Conservation (phyloP, 2,888 invertebrate species). For the Apodemia zela region DNA sequence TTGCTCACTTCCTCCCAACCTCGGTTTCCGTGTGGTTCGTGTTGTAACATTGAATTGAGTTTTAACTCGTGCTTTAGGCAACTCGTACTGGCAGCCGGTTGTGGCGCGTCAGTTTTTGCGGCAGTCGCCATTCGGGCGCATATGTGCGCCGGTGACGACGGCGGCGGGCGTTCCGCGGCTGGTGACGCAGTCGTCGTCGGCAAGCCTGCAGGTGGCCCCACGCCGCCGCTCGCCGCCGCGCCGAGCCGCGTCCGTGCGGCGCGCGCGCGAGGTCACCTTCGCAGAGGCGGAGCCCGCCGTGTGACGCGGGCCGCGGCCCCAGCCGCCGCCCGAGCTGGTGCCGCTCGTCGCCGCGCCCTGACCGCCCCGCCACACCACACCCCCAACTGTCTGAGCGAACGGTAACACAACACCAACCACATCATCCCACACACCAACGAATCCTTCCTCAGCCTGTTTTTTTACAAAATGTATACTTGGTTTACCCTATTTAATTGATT, state of each 20-base stretch:
- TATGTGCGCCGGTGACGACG: slow-evolving; percentile 41
- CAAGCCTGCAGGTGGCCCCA: slow-evolving; percentile 62
- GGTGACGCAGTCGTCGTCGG: slow-evolving; percentile 66
- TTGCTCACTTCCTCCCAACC: too few species aligned
- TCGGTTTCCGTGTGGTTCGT: too few species aligned
- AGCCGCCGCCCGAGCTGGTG: slow-evolving; percentile 70
- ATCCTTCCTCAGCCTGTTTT: not conserved
- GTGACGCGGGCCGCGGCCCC: slow-evolving; percentile 78
- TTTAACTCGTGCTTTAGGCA: slow-evolving; percentile 34
- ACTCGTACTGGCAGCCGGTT: slow-evolving; percentile 84
- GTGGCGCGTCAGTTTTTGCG: slow-evolving; percentile 87
- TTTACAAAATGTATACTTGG: not conserved
- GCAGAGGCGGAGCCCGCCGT: slow-evolving; percentile 58
- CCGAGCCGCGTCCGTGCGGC: slow-evolving; percentile 68
- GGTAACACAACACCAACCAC: slow-evolving; percentile 27
- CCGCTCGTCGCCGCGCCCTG: slow-evolving; percentile 54
- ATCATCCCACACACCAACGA: slow-evolving; percentile 56
- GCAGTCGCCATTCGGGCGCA: slow-evolving; percentile 82
- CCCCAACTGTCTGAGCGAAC: slow-evolving; percentile 60
- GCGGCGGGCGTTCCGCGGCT: slow-evolving; percentile 44
- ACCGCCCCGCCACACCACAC: slow-evolving; percentile 35
- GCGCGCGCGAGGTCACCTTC: slow-evolving; percentile 77
- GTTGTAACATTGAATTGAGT: not conserved
- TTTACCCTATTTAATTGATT: too few species aligned
- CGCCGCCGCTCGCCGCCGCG: slow-evolving; percentile 51